These are phyloP conservation scores for Scomber japonicus DNA, from an alignment of 2,113 vertebrate genomes.

Conservation along the genomic window DNA sequence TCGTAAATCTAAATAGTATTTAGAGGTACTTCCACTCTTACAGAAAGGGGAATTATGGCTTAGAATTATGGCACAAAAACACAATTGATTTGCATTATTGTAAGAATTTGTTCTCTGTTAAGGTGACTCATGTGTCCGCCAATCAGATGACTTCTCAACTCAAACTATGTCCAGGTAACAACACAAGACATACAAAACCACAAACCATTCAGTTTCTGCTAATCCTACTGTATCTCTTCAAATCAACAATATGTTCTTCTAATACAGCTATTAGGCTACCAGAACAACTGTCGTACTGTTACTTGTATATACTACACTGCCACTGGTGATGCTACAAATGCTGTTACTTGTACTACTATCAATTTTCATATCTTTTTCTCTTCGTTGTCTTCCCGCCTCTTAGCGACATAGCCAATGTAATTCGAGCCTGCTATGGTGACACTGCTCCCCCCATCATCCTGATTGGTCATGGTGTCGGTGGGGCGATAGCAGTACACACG, in stretches of 20 bases:
- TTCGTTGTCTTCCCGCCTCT: not conserved
- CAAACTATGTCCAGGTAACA: conserved; percentile 80
- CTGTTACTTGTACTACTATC: not conserved
- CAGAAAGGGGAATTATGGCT: no score
- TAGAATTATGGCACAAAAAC: no score
- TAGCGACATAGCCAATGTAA: conserved; percentile 81
- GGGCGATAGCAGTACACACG: conserved; percentile 78
- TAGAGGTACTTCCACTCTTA: no score
- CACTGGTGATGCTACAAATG: not conserved
- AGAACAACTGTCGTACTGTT: no score
- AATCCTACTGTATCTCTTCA: not conserved
- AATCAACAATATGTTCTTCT: no score
- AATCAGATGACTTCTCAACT: conserved; percentile 78
- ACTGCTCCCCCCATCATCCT: conserved; percentile 75
- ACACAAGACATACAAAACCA: not conserved
- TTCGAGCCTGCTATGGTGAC: conserved; percentile 76
- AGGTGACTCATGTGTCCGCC: conserved; percentile 74
- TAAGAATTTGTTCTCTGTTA: not conserved
- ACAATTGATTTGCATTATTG: not conserved
- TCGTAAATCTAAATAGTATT: no score
- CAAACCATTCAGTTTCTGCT: no score
- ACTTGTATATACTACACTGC: no score
- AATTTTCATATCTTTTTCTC: not conserved
- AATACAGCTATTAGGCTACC: no score
- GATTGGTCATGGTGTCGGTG: conserved; percentile 80